Base-by-base conservation (phyloP, 2,797 vertebrate genomes). In the Otus scops region DNA sequence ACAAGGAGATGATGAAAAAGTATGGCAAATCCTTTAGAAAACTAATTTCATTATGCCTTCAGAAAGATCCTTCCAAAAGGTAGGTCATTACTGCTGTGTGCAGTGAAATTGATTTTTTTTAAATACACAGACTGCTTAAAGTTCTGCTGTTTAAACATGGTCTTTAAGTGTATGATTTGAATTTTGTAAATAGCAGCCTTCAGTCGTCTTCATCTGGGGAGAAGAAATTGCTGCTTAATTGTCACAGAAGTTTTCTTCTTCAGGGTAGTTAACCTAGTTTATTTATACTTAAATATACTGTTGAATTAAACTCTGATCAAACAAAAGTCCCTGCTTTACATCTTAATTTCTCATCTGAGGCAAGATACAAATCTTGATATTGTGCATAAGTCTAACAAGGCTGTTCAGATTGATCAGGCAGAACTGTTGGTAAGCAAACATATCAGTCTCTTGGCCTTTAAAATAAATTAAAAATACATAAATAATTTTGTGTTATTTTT, bases 21-120 rank as follows among this genome's bases (percentile, higher is more conserved):
- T 99, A 99, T 27, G 99, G 99, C 92, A 99, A 99, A 98, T 99
- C 99, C 34, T 99, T 99, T 98, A 98, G 99, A 97, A 99, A 99
- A 98, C 97, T 99, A 89, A 99, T 99, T 97, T 98, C 99, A 75
- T 98, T 99, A 98, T 99, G 99, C 98, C 99, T 99, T 98, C 99
- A 99, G 97, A 99, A 99, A 98, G 99, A 99, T 96, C 99, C 99
- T 95, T 98, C 98, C 85, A 99, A 99, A 98, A 99, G 99, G 99
- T 99, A 98, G 88, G 98, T 96, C 30, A 41, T 53, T 90, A 53
- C 36, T 92, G 74, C 38, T 13, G 8, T 17, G 13, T 77, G 47
- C 34, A 68, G 67, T 53, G 34, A 13, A 85, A 63, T 63, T 91
- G 17, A 16, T 18, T 85, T 60, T 76, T 76, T 68, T 21, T 3